Percentiles rank a stretch among this genome's conserved stretches.
Evolutionary conservation across 2,113 vertebrate genomes (phyloP).

Genomic region (Varanus komodoensis): DNA sequence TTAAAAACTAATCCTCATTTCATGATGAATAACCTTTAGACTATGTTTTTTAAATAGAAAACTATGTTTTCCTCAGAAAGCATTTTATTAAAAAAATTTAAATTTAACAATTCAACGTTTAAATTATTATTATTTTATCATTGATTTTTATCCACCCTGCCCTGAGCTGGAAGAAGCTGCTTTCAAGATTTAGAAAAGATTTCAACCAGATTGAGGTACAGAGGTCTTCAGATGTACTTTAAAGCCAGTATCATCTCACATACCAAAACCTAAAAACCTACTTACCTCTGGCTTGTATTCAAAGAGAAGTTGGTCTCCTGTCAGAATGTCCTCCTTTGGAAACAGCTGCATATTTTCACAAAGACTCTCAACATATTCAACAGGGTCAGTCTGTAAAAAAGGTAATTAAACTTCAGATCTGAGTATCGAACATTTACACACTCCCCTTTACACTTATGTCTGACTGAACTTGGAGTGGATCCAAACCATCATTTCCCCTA

Average conservation of each 20-base stretch:
- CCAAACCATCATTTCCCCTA: not conserved
- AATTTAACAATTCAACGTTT: no score
- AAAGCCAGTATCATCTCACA: no score
- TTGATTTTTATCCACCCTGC: not conserved
- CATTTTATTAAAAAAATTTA: no score
- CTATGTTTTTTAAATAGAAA: no score
- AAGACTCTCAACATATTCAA: slow-evolving; percentile 93
- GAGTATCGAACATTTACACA: not conserved
- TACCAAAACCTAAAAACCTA: slow-evolving; percentile 31
- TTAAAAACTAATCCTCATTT: no score
- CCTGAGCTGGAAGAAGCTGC: no score
- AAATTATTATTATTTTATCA: no score
- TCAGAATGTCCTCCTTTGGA: slow-evolving; percentile 91
- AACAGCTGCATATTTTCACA: slow-evolving; percentile 98
- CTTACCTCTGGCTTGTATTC: slow-evolving; percentile 89
- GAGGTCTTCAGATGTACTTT: not conserved
- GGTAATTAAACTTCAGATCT: slow-evolving; percentile 39
- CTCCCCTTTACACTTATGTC: no score
- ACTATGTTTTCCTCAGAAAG: no score
- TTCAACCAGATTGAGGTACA: not conserved
- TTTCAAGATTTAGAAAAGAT: not conserved
- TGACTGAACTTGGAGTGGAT: not conserved
- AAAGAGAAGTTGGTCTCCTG: slow-evolving; percentile 96
- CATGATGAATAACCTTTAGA: no score
- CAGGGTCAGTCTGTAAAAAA: slow-evolving; percentile 89